Percentiles rank a stretch among this genome's conserved stretches.
These are phyloP conservation scores for Drosophila sp. DNA, from an alignment of 1,140 invertebrate genomes.

Conservation along the genomic window DNA sequence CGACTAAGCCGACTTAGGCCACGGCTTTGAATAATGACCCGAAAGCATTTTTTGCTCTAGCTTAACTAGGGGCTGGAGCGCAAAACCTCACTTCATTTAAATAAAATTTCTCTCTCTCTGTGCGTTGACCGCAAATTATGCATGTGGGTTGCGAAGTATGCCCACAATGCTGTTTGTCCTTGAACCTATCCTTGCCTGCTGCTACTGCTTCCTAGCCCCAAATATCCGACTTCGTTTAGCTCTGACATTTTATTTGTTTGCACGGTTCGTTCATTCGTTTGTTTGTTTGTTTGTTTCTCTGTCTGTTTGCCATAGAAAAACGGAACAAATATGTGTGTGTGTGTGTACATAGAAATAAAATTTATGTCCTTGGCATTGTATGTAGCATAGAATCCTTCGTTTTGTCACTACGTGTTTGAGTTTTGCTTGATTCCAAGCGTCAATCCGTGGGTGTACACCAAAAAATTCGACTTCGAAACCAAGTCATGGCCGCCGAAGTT, in stretches of 20 bases:
- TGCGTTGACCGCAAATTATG: slow-evolving; percentile 74
- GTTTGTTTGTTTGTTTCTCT: slow-evolving; percentile 29
- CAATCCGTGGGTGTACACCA: slow-evolving; percentile 29
- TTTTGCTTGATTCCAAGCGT: slow-evolving; percentile 43
- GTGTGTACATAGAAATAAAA: slow-evolving; percentile 39
- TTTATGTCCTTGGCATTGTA: slow-evolving; percentile 57
- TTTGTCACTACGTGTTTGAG: slow-evolving; percentile 34
- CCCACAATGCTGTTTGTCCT: slow-evolving; percentile 65
- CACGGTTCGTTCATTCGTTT: slow-evolving; percentile 43
- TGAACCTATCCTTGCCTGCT: slow-evolving; percentile 49
- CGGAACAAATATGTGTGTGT: slow-evolving; percentile 14
- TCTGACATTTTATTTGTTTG: slow-evolving; percentile 67
- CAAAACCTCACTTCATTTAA: slow-evolving; percentile 47
- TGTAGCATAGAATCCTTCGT: slow-evolving; percentile 35
- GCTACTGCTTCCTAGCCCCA: background rate
- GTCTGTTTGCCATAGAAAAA: slow-evolving; percentile 9
- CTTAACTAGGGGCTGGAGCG: slow-evolving; percentile 19
- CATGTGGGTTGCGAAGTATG: slow-evolving; percentile 58
- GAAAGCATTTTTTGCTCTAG: slow-evolving; percentile 17
- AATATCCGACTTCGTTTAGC: slow-evolving; percentile 23
- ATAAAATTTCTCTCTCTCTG: slow-evolving; percentile 39
- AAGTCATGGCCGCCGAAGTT: slow-evolving; percentile 8
- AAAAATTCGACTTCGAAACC: slow-evolving; percentile 6
- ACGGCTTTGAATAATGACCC: slow-evolving; percentile 42
- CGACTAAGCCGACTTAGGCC: slow-evolving; percentile 31